Evolutionary conservation across 2,113 vertebrate species (phyloP), one percentile per base, ranked within the genome.

Genomic region (Rhinoptilus africanus): DNA sequence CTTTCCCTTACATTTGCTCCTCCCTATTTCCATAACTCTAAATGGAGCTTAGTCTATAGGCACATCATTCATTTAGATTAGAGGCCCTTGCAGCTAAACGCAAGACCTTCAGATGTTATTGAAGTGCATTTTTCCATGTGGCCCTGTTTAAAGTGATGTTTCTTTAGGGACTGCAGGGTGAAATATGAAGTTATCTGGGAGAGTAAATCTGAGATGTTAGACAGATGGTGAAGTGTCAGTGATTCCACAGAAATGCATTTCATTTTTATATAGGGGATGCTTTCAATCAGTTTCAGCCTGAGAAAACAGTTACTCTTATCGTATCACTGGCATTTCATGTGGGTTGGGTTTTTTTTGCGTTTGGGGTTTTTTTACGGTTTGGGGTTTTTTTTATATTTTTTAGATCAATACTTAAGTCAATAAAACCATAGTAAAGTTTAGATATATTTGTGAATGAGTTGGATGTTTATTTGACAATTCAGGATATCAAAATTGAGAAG

Each of bases 101-200:
- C 85, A 96, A 98, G 98, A 98, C 98, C 98, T 99, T 99, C 98
- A 98, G 96, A 98, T 98, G 98, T 98, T 98, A 98, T 98, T 99
- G 98, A 97, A 97, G 94, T 89, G 76, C 91, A 97, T 98, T 98
- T 97, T 97, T 98, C 98, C 97, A 95, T 97, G 98, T 98, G 98
- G 95, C 86, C 97, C 92, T 60, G 95, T 98, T 98, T 98, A 98
- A 98, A 98, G 91, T 94, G 92, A 98, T 98, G 98, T 96, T 98
- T 98, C 98, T 98, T 98, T 97, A 95, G 97, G 97, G 98, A 98
- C 88, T 96, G 63, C 60, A 84, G 94, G 97, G 88, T 98, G 98
- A 99, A 98, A 99, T 98, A 99, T 98, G 98, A 98, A 98, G 98
- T 98, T 98, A 98, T 98, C 95, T 96, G 91, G 62, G 96, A 98